These are phyloP conservation scores for Malurus leucopterus DNA, from an alignment of 2,797 vertebrate genomes.

Conservation along the genomic window DNA sequence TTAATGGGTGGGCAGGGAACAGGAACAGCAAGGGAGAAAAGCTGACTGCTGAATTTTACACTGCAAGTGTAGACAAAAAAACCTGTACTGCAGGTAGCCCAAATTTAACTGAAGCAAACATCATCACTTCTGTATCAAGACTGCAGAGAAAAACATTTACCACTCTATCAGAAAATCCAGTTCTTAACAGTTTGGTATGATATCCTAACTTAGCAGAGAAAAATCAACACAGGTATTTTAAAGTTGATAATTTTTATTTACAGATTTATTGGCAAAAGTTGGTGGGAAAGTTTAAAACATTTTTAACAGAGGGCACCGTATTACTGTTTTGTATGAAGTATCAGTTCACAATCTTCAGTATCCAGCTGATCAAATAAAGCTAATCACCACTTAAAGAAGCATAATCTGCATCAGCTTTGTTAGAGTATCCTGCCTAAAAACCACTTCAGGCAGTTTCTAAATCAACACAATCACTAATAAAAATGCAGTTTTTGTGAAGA, in stretches of 20 bases:
- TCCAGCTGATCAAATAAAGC: conserved; percentile 55
- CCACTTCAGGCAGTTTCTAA: conserved; percentile 47
- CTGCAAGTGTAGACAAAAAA: neutral
- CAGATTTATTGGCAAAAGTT: conserved; percentile 70
- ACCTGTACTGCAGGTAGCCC: neutral
- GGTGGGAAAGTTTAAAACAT: conserved; percentile 57
- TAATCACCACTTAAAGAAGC: conserved; percentile 33
- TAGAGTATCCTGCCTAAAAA: conserved; percentile 31
- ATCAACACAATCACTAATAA: conserved; percentile 53
- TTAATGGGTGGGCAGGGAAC: neutral
- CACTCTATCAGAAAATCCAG: neutral
- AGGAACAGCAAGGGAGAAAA: neutral
- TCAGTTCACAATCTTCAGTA: conserved; percentile 42
- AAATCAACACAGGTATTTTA: conserved; percentile 55
- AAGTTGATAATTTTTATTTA: conserved; percentile 75
- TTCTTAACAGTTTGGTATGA: neutral
- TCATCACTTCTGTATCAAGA: neutral
- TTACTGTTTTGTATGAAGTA: neutral
- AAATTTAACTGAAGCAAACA: neutral
- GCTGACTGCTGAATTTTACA: neutral
- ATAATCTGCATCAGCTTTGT: conserved; percentile 43
- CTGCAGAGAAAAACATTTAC: neutral
- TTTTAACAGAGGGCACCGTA: conserved; percentile 55
- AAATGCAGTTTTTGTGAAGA: conserved; percentile 32
- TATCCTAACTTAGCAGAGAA: conserved; percentile 23